Evolutionary conservation across 1,140 invertebrate species (phyloP).

Genomic region (Melitaea cinxia): DNA sequence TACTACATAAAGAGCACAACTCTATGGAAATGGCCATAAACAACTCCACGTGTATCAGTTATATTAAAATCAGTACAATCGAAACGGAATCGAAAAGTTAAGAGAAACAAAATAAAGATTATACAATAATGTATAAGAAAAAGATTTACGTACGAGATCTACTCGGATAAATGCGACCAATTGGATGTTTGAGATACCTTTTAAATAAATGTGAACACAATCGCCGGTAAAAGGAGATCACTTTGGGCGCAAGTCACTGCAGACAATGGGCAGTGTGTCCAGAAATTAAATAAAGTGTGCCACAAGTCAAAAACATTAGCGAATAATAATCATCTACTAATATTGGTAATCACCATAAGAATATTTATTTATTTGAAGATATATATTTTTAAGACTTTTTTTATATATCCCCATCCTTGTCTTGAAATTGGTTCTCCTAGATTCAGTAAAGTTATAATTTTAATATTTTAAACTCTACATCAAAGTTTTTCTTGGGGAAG

Average conservation of each 20-base stretch:
- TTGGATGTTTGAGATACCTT: conserved; percentile 28
- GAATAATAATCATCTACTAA: neutral
- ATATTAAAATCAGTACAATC: neutral
- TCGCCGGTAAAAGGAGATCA: conserved; percentile 46
- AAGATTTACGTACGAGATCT: conserved; percentile 6
- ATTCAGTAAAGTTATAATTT: no score
- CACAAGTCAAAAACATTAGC: conserved; percentile 16
- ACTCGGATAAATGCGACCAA: conserved; percentile 16
- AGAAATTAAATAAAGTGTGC: conserved; percentile 9
- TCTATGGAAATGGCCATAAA: no score
- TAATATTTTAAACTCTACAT: no score
- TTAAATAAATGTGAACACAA: conserved; percentile 39
- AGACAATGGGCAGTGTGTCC: conserved; percentile 51
- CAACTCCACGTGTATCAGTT: no score
- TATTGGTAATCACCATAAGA: neutral
- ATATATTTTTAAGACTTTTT: no score
- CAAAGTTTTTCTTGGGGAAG: neutral
- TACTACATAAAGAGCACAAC: no score
- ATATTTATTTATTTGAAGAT: no score
- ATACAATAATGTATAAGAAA: neutral
- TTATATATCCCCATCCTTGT: no score
- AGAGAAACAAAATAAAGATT: neutral
- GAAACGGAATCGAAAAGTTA: neutral
- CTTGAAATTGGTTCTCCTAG: no score
- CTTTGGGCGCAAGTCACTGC: conserved; percentile 58